phyloP scores from a whole-genome alignment of 2,113 vertebrate species.

The Paramormyrops kingsleyae region DNA sequence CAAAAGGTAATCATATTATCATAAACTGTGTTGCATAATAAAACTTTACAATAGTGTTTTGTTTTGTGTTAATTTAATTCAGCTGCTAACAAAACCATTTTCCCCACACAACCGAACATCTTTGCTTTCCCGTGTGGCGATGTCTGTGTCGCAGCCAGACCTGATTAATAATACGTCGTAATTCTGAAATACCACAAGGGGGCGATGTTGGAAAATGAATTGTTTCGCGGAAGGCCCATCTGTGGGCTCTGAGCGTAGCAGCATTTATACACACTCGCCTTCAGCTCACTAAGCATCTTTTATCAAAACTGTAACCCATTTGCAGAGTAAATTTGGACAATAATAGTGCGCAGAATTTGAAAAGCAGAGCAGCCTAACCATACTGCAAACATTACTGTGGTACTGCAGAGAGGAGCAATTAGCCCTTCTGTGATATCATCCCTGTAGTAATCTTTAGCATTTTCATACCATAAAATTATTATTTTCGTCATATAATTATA shows the following conservation, averaged over 20 bases:
- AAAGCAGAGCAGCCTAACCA: neutral
- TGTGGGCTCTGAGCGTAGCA: neutral
- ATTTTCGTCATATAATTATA: neutral
- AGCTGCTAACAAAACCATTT: neutral
- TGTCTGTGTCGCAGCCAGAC: neutral
- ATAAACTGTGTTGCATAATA: neutral
- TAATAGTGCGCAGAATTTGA: neutral
- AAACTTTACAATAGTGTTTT: neutral
- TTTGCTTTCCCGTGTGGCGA: neutral
- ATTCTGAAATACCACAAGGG: slow-evolving; percentile 1
- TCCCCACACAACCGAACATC: neutral
- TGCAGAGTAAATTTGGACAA: neutral
- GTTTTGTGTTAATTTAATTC: neutral
- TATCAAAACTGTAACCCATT: neutral
- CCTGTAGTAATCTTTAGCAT: neutral
- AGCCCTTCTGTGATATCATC: neutral
- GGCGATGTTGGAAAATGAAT: slow-evolving; percentile 13
- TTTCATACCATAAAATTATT: neutral
- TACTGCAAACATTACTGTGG: neutral
- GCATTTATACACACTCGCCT: neutral
- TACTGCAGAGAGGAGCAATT: neutral
- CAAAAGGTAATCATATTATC: neutral
- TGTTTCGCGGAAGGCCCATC: neutral
- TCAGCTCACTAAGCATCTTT: neutral
- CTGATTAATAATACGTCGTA: too few species aligned